A percentile compares a stretch with the other conserved stretches of the same genome.
These are phyloP conservation scores for Microdon myrmicae DNA, from an alignment of 2,888 invertebrate genomes.

Conservation along the genomic window DNA sequence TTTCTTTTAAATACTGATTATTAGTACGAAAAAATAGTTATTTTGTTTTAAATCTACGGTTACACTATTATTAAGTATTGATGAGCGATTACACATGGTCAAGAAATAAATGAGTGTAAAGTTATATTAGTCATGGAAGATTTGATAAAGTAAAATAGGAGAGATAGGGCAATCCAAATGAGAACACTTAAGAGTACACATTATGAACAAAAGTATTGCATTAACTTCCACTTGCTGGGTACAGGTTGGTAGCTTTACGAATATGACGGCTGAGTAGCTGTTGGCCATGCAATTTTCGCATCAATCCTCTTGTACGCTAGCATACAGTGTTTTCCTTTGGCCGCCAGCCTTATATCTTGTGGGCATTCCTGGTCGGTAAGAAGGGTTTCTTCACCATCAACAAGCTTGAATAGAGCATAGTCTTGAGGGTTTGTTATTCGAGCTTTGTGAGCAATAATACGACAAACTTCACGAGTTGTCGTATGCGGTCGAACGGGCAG, in stretches of 20 bases:
- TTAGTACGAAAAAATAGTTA: slow-evolving; percentile 49
- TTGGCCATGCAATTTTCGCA: slow-evolving; percentile 97
- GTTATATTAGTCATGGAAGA: slow-evolving; percentile 50
- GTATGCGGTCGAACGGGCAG: slow-evolving; percentile 93
- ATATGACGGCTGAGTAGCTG: slow-evolving; percentile 59
- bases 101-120: slow-evolving; percentile 26
- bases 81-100: slow-evolving; percentile 39
- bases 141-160: slow-evolving; percentile 33
- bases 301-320: slow-evolving; percentile 95
- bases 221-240: slow-evolving; percentile 30
- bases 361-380: slow-evolving; percentile 90
- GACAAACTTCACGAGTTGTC: slow-evolving; percentile 91
- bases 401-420: slow-evolving; percentile 89
- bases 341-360: slow-evolving; percentile 81
- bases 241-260: slow-evolving; percentile 23
- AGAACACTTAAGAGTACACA: slow-evolving; percentile 39
- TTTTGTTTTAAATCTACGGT: slow-evolving; percentile 31
- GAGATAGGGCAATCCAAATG: slow-evolving; percentile 11
- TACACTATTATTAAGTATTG: slow-evolving; percentile 36
- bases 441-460: slow-evolving; percentile 94
- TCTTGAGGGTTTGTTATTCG: slow-evolving; percentile 96
- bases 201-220: slow-evolving; percentile 37
- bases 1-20: slow-evolving; percentile 41
- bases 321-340: slow-evolving; percentile 84
- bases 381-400: slow-evolving; percentile 92